Evolutionary conservation across 2,888 invertebrate genomes (phyloP).

Genomic region (Drosophila macrothrix): DNA sequence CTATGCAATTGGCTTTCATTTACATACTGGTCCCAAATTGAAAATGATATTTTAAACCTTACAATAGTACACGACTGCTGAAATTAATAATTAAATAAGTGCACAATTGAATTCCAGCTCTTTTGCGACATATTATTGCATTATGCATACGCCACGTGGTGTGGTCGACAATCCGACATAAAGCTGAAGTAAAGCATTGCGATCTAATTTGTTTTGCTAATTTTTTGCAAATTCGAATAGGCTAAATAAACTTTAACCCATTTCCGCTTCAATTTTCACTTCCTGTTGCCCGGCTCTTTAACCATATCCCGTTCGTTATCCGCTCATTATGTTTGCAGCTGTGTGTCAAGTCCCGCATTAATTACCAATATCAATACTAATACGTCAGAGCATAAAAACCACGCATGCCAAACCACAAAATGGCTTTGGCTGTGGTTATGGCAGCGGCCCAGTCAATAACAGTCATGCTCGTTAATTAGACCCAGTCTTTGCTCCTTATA

Average conservation of each 20-base stretch:
- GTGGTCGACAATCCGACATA: constrained; percentile 25
- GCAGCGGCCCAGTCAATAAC: constrained; percentile 20
- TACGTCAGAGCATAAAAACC: constrained; percentile 61
- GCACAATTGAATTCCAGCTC: constrained; percentile 61
- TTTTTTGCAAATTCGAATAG: constrained; percentile 25
- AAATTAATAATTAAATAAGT: constrained; percentile 68
- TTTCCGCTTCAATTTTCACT: constrained; percentile 6
- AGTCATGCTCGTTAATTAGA: constrained; percentile 36
- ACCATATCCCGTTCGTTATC: constrained; percentile 3
- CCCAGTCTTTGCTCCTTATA: constrained; percentile 28
- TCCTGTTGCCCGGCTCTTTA: not conserved
- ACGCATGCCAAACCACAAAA: constrained; percentile 52
- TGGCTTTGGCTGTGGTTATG: constrained; percentile 48
- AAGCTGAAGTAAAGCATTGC: constrained; percentile 12
- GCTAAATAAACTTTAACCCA: constrained; percentile 45
- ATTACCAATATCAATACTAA: constrained; percentile 65
- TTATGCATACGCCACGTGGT: constrained; percentile 67
- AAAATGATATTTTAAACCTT: constrained; percentile 62
- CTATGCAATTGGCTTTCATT: constrained; percentile 44
- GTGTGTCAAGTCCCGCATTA: constrained; percentile 51
- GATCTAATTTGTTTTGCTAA: constrained; percentile 24
- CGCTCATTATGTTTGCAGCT: constrained; percentile 27
- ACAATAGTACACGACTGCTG: constrained; percentile 40
- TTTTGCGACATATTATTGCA: constrained; percentile 39
- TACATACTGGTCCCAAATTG: constrained; percentile 42